Evolutionary conservation across 2,797 vertebrate genomes (phyloP), one percentile per base, ranked within the genome.

Genomic region (Knipowitschia caucasica): DNA sequence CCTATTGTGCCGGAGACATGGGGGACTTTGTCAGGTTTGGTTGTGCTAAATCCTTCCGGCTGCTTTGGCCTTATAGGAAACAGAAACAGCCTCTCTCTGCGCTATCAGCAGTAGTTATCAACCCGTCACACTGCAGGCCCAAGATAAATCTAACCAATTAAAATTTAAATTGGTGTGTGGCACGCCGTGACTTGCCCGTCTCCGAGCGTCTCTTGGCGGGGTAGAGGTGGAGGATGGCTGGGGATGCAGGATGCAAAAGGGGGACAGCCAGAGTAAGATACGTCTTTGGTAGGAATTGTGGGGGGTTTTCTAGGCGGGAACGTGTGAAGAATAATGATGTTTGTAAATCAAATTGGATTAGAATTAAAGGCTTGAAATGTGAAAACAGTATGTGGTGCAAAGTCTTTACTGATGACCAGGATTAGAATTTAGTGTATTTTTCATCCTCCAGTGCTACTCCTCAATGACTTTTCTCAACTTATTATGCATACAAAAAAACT

Each of bases 101-200:
- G 72, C 81, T 89, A 91, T 91, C 89, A 85, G 84, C 71, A 55
- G 67, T 62, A 64, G 76, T 88, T 88, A 91, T 89, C 88, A 85
- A 71, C 76, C 81, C 80, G 87, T 91, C 86, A 89, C 80, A 89
- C 86, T 83, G 83, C 70, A 75, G 52, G 59, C 70, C 69, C 83
- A 86, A 88, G 88, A 89, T 89, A 86, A 89, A 91, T 91, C 88
- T 86, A 84, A 83, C 79, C 88, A 92, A 92, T 90, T 91, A 89
- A 89, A 88, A 89, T 89, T 89, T 83, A 89, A 89, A 90, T 90
- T 88, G 83, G 83, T 29, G 80, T 83, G 87, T 80, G 84, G 86
- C 85, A 61, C 52, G 74, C 73, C 72, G 74, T 86, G 87, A 89
- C 89, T 86, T 73, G 64, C 73, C 53, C 62, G 61, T 71, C 62